phyloP scores from a whole-genome alignment of 2,113 vertebrate genomes.

The Labeo catla region DNA sequence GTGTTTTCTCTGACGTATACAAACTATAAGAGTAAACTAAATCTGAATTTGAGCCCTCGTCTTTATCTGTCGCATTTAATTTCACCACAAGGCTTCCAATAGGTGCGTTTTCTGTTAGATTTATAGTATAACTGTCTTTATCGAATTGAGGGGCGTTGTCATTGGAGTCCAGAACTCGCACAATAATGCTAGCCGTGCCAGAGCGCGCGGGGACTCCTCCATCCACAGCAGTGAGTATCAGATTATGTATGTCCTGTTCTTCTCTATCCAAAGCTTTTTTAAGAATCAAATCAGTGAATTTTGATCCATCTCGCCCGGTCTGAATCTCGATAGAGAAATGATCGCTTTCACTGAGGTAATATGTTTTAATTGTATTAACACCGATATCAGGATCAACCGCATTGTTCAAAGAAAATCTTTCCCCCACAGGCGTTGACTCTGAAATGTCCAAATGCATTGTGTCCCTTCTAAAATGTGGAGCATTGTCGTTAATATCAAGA shows the following conservation, averaged over 20 bases:
- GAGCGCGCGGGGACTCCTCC: conserved; percentile 59
- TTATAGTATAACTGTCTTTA: conserved; percentile 46
- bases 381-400: conserved; percentile 60
- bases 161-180: conserved; percentile 54
- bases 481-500: conserved; percentile 53
- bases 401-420: conserved; percentile 59
- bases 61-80: conserved; percentile 58
- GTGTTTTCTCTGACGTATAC: conserved; percentile 53
- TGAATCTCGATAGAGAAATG: conserved; percentile 62
- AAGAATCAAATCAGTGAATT: neutral
- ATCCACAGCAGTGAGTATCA: conserved; percentile 63
- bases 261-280: conserved; percentile 56
- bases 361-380: conserved; percentile 55
- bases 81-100: conserved; percentile 50
- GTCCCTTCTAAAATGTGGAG: conserved; percentile 59
- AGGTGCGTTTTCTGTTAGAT: conserved; percentile 54
- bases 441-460: conserved; percentile 66
- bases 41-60: conserved; percentile 60
- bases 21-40: conserved; percentile 53
- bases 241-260: conserved; percentile 38
- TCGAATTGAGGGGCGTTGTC: conserved; percentile 64
- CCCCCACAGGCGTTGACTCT: conserved; percentile 46
- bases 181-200: conserved; percentile 50
- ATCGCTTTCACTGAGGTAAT: conserved; percentile 55
- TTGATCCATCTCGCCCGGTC: conserved; percentile 51